A percentile compares a stretch with the other conserved stretches of the same genome.
These are phyloP conservation scores for Tetragnatha montana DNA, from an alignment of 2,888 invertebrate genomes.

Conservation along the genomic window DNA sequence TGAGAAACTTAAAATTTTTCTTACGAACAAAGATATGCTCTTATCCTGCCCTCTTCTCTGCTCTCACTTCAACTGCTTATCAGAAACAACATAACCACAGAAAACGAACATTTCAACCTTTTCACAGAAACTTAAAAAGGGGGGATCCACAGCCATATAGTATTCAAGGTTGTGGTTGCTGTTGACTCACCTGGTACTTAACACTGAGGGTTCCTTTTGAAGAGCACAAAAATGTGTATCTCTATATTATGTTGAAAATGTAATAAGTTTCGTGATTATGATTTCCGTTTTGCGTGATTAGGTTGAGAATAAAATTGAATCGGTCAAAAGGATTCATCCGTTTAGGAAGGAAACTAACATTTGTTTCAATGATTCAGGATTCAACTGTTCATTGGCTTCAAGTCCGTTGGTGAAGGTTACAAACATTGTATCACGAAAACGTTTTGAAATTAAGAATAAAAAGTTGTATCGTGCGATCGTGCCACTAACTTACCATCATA, in stretches of 20 bases:
- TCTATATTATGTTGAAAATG: neutral
- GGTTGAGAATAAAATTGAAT: neutral
- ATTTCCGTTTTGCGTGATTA: neutral
- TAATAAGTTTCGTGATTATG: neutral
- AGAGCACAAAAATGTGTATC: neutral
- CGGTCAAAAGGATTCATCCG: neutral
- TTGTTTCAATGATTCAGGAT: neutral
- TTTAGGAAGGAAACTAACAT: neutral
- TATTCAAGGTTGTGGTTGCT: slow-evolving; percentile 15
- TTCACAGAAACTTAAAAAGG: slow-evolving; percentile 18
- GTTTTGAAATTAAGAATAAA: no score
- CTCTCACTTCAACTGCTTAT: no score
- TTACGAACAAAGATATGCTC: no score
- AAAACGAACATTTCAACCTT: neutral
- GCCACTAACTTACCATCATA: no score
- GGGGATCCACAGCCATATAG: slow-evolving; percentile 10
- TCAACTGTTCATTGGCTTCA: neutral
- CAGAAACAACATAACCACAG: no score
- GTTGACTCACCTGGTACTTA: slow-evolving; percentile 39
- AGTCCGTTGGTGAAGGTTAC: neutral
- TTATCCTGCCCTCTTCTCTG: no score
- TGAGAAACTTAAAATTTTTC: no score
- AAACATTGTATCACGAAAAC: neutral
- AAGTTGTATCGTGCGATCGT: no score
- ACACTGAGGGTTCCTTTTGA: neutral